Base-by-base conservation (phyloP, 2,113 vertebrate genomes). In the Brachyhypopomus gauderio region DNA sequence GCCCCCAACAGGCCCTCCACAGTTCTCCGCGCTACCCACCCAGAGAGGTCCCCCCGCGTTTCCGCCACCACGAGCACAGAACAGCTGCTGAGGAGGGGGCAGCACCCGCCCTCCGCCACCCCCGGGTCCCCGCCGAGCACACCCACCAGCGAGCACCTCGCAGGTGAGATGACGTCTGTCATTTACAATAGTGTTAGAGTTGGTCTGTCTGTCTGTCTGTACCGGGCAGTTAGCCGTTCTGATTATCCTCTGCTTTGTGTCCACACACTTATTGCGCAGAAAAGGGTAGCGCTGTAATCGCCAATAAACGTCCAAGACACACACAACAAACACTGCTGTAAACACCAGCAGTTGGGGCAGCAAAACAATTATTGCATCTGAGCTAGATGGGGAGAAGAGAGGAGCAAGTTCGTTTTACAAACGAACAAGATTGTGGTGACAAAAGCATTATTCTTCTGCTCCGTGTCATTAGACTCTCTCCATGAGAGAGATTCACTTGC, bases 61-160 rank as follows among this genome's bases (percentile, higher is more conserved):
- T 99, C 93, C 95, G 97, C 91, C 96, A 98, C 93, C 97, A 97
- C 91, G 97, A 99, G 92, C 96, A 98, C 93, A 98, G 96, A 95
- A 95, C 97, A 98, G 95, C 95, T 99, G 84, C 90, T 99, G 93
- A 98, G 97, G 92, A 94, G 96, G 94, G 96, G 96, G 58, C 97
- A 98, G 92, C 97, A 97, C 3, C 90, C 98, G 92, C 97, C 97
- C 27, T 9, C 93, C 3, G 96, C 94, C 85, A 84, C 93, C 76
- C 92, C 95, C 88, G 85, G 89, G 87, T 93, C 94, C 66, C 93
- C 94, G 79, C 92, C 93, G 27, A 91, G 89, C 86, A 85, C 91
- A 45, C 90, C 94, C 84, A 90, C 92, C 83, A 89, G 92, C 88
- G 95, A 96, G 91, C 94, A 87, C 81, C 94, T 91, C 83, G 80